Evolutionary conservation across 2,113 vertebrate species (phyloP).

Genomic region (Mohoua ochrocephala): DNA sequence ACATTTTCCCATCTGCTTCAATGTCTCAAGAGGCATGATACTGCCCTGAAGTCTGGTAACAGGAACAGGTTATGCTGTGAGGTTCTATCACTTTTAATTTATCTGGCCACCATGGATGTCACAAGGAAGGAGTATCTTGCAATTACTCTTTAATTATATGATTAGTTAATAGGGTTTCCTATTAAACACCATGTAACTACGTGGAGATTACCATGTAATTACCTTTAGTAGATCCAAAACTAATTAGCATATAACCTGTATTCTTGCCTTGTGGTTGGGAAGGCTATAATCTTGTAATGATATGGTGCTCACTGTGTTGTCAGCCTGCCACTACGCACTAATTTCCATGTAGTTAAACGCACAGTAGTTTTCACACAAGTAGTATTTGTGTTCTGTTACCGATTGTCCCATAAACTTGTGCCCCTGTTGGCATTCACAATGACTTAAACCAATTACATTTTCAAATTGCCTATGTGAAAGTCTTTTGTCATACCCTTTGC

Average conservation of each 20-base stretch:
- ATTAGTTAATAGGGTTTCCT: constrained; percentile 40
- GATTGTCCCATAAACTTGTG: constrained; percentile 16
- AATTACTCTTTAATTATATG: constrained; percentile 51
- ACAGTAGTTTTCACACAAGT: constrained; percentile 13
- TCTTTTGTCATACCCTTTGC: neutral
- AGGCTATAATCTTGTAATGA: constrained; percentile 61
- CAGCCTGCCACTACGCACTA: constrained; percentile 7
- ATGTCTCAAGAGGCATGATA: neutral
- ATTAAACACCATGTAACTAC: constrained; percentile 48
- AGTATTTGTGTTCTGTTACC: constrained; percentile 3
- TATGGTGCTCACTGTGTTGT: constrained; percentile 28
- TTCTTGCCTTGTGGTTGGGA: constrained; percentile 46
- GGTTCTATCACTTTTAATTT: constrained; percentile 24
- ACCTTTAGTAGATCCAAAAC: constrained; percentile 42
- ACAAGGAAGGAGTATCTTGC: constrained; percentile 14
- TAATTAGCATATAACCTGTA: constrained; percentile 63
- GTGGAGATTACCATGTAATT: constrained; percentile 61
- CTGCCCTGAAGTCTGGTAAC: neutral
- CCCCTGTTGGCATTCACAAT: neutral
- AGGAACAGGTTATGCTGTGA: neutral
- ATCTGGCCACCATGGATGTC: neutral
- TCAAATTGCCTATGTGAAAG: neutral
- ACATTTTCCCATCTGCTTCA: neutral
- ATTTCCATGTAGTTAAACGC: constrained; percentile 2
- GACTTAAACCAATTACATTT: constrained; percentile 26